These are phyloP conservation scores for Hyperopisus bebe DNA, from an alignment of 2,113 vertebrate species.

Conservation along the genomic window DNA sequence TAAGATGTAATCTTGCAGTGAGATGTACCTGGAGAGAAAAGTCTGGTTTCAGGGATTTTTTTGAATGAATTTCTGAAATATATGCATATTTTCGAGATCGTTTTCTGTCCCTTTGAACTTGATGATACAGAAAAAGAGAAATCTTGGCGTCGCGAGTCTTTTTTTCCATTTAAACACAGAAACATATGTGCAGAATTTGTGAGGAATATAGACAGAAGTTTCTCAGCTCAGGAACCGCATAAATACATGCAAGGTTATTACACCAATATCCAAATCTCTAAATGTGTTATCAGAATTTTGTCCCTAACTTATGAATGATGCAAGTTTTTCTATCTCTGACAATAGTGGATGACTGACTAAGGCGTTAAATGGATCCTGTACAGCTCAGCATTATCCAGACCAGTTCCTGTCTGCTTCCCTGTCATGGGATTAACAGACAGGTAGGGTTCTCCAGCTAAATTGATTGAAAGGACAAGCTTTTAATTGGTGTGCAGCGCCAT, in stretches of 20 bases:
- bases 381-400: constrained; percentile 24
- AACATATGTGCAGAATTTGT: not conserved
- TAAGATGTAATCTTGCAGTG: not conserved
- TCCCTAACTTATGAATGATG: not conserved
- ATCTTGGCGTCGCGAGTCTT: not conserved
- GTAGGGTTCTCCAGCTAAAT: not conserved
- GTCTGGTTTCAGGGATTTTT: not conserved
- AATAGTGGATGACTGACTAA: not conserved
- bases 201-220: not conserved
- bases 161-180: not conserved
- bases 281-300: not conserved
- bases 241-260: not conserved
- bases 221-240: not conserved
- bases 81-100: not conserved
- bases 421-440: constrained; percentile 16
- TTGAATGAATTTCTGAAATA: not conserved
- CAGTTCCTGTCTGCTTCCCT: constrained; percentile 18
- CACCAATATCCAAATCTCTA: not conserved
- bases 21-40: not conserved
- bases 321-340: not conserved
- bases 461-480: not conserved
- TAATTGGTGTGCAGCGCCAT: not conserved
- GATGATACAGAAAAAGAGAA: not conserved
- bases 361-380: not conserved
- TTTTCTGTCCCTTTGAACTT: not conserved